A percentile compares a stretch with the other conserved stretches of the same genome.
phyloP scores from a whole-genome alignment of 2,113 vertebrate species.

The Paramormyrops kingsleyae region DNA sequence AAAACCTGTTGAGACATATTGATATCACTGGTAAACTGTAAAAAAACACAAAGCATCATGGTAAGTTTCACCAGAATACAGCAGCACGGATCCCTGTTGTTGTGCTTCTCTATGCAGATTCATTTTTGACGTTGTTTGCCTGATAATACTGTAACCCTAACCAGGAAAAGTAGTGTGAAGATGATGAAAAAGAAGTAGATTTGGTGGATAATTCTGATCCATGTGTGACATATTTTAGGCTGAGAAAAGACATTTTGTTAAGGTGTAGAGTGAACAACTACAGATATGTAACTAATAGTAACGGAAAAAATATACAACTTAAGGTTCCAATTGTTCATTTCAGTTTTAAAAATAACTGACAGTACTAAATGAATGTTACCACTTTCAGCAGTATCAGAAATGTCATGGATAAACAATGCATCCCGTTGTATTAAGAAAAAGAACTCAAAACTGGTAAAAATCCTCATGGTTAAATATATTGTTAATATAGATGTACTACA shows the following conservation, averaged over 20 bases:
- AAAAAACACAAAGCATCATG: constrained; percentile 9
- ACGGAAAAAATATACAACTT: neutral
- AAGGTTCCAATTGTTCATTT: neutral
- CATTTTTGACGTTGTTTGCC: neutral
- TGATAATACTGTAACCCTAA: neutral
- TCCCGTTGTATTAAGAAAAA: neutral
- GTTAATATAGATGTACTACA: neutral
- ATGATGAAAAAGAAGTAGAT: neutral
- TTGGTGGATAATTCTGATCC: neutral
- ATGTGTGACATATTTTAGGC: neutral
- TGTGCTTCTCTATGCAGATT: neutral
- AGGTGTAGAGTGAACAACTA: neutral
- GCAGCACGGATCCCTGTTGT: neutral
- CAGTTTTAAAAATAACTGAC: neutral
- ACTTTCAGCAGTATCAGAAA: neutral
- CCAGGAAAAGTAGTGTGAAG: neutral
- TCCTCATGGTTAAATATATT: neutral
- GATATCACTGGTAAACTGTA: neutral
- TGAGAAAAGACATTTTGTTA: neutral
- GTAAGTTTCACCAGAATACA: neutral
- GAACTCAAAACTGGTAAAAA: neutral
- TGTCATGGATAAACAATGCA: neutral
- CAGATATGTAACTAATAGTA: neutral
- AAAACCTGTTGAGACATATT: neutral
- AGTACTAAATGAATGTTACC: neutral